A percentile compares a stretch with the other conserved stretches of the same genome.
These are phyloP conservation scores for Ypsolopha scabrella DNA, from an alignment of 2,888 invertebrate species.

Conservation along the genomic window DNA sequence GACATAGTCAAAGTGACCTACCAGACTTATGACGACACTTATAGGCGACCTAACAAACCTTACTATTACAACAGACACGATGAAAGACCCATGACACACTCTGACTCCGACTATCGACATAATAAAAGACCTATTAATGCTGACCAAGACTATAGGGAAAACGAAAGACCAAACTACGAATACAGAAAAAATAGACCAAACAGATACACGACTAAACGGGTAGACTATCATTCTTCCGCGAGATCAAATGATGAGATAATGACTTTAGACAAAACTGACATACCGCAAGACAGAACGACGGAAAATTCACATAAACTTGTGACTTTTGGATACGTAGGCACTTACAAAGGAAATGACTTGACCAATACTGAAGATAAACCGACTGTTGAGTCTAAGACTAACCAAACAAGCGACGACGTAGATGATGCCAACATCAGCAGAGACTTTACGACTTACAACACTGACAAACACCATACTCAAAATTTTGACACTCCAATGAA, in stretches of 20 bases:
- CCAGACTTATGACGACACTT: slow-evolving; percentile 59
- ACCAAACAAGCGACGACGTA: slow-evolving; percentile 1
- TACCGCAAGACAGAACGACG: slow-evolving; percentile 26
- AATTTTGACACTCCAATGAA: slow-evolving; percentile 28
- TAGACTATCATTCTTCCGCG: slow-evolving; percentile 39
- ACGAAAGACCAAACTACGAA: slow-evolving; percentile 21
- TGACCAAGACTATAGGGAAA: slow-evolving; percentile 15
- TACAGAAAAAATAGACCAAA: slow-evolving; percentile 36
- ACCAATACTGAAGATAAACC: slow-evolving; percentile 11
- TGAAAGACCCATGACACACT: slow-evolving; percentile 23
- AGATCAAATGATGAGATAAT: slow-evolving; percentile 46
- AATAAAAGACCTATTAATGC: slow-evolving; percentile 25
- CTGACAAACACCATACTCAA: slow-evolving; percentile 16
- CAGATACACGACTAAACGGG: slow-evolving; percentile 26
- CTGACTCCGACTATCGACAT: background rate
- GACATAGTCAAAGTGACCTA: slow-evolving; percentile 63
- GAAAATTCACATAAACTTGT: slow-evolving; percentile 55
- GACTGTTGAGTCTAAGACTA: slow-evolving; percentile 10
- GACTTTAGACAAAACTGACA: background rate
- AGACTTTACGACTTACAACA: slow-evolving; percentile 42
- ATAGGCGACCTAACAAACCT: slow-evolving; percentile 26
- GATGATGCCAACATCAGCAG: slow-evolving; percentile 32
- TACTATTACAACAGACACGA: slow-evolving; percentile 22
- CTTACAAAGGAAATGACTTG: slow-evolving; percentile 38
- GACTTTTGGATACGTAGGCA: slow-evolving; percentile 63